Base-by-base conservation (phyloP, 2,113 vertebrate genomes). In the Dromaius novaehollandiae region DNA sequence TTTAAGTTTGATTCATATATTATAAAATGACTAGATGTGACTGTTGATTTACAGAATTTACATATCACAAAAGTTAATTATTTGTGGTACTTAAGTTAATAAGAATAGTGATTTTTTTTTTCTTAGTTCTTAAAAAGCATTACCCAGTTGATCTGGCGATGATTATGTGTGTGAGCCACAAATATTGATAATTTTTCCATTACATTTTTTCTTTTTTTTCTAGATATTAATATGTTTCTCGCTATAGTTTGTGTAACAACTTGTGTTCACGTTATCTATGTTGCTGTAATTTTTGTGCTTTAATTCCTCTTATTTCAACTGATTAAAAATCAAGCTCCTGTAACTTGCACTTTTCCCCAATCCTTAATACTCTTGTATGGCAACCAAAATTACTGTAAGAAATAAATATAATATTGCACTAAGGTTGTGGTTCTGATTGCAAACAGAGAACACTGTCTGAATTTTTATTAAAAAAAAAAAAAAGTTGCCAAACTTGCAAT, bases 231-330 rank as follows among this genome's bases (percentile, higher is more conserved):
- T 97, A 96, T 98, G 97, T 99, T 98, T 98, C 98, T 97, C 96
- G 98, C 98, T 98, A 97, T 97, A 94, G 98, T 99, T 98, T 98
- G 98, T 99, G 98, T 98, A 98, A 98, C 98, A 95, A 99, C 97
- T 98, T 98, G 98, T 99, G 98, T 99, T 99, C 98, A 97, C 98
- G 98, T 99, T 99, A 98, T 98, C 98, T 99, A 98, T 98, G 98
- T 99, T 99, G 98, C 99, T 99, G 98, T 99, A 99, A 99, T 98
- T 99, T 99, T 98, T 98, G 99, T 99, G 99, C 99, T 99, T 98
- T 98, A 97, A 98, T 99, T 99, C 98, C 97, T 99, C 98, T 98
- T 97, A 97, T 99, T 98, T 99, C 98, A 75, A 99, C 98, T 98
- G 97, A 99, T 98, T 97, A 98, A 98, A 97, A 98, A 98, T 97